phyloP scores from a whole-genome alignment of 2,113 vertebrate species.

The Paramormyrops kingsleyae region DNA sequence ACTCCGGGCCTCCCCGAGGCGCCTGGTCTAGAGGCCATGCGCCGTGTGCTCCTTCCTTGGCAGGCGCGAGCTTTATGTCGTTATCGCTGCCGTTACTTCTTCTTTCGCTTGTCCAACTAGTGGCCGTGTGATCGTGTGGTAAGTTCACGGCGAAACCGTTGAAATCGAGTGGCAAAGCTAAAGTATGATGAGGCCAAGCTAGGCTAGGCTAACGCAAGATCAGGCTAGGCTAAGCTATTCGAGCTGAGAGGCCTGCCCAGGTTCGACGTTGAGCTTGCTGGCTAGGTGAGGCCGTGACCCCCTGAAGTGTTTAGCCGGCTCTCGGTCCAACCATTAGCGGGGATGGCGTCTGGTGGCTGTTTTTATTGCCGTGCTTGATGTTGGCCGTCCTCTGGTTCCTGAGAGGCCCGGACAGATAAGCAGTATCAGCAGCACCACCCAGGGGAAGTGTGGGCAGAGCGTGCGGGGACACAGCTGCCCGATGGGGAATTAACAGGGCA shows the following conservation, averaged over 20 bases:
- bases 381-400: not conserved
- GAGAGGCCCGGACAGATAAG: not conserved
- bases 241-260: not conserved
- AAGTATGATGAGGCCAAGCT: not conserved
- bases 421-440: not conserved
- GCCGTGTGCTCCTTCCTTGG: not conserved
- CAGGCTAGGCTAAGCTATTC: not conserved
- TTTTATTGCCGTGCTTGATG: not conserved
- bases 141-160: not conserved
- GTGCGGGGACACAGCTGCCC: not conserved
- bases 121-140: not conserved
- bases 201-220: not conserved
- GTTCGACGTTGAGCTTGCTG: not conserved
- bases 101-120: not conserved
- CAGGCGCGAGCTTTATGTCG: not conserved
- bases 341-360: not conserved
- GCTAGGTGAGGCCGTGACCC: not conserved
- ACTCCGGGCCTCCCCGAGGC: slow-evolving; percentile 7
- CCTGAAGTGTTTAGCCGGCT: not conserved
- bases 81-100: not conserved
- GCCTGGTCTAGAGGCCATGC: not conserved
- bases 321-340: not conserved
- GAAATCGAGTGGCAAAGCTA: not conserved
- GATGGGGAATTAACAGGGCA: not conserved
- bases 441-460: not conserved